These are phyloP conservation scores for Hipparchia semele DNA, from an alignment of 2,888 invertebrate species.

Conservation along the genomic window DNA sequence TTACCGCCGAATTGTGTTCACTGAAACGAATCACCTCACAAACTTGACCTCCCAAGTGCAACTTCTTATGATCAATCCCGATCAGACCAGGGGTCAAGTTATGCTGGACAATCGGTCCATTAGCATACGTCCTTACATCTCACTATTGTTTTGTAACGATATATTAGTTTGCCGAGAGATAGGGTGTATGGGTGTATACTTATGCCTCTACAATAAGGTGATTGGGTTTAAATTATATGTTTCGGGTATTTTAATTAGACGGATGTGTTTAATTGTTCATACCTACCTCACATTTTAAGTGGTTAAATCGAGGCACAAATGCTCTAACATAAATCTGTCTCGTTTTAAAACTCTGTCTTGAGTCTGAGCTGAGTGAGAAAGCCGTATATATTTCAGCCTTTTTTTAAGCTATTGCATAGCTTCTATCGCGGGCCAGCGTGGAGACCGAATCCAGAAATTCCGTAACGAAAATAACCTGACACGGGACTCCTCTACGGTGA, in stretches of 20 bases:
- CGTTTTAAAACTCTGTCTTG: background rate
- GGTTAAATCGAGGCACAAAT: too few relatives aligned
- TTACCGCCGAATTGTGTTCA: constrained; percentile 71
- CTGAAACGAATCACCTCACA: constrained; percentile 57
- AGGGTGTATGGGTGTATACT: constrained; percentile 50
- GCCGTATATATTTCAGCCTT: too few relatives aligned
- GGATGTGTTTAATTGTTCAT: constrained; percentile 11
- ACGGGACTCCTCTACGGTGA: too few relatives aligned
- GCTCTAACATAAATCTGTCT: too few relatives aligned
- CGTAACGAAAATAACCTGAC: too few relatives aligned
- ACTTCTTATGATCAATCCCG: constrained; percentile 40
- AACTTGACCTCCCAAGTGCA: constrained; percentile 39
- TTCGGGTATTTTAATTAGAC: constrained; percentile 9
- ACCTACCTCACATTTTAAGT: background rate
- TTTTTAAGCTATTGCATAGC: too few relatives aligned
- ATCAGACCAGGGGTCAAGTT: constrained; percentile 47
- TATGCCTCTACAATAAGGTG: constrained; percentile 44
- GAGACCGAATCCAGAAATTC: too few relatives aligned
- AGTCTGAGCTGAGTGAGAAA: constrained; percentile 2
- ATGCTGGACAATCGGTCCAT: constrained; percentile 50
- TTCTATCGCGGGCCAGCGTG: too few relatives aligned
- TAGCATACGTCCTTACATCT: constrained; percentile 67
- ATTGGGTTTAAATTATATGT: constrained; percentile 12
- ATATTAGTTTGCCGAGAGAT: constrained; percentile 59
- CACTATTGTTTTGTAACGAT: constrained; percentile 65